Conservation (phyloP, 2,113 vertebrate species). For the Tonatia bakeri region DNA sequence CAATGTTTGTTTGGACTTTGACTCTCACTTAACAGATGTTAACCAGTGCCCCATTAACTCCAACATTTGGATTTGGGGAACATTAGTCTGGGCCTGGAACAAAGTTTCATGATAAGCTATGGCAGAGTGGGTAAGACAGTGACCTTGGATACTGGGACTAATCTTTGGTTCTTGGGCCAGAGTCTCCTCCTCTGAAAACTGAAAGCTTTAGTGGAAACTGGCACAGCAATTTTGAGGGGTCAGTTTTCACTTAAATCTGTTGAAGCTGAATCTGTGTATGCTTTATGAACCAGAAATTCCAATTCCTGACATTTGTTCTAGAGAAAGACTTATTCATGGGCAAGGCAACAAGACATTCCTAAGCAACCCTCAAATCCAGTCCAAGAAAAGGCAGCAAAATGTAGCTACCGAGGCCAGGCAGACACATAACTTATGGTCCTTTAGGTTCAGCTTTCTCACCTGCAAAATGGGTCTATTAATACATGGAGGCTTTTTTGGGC, state of each 20-base stretch:
- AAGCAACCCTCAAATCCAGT: neutral
- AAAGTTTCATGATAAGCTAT: neutral
- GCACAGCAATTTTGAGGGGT: too few species aligned
- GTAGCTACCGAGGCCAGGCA: too few species aligned
- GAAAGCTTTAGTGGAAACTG: neutral
- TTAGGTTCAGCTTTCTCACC: neutral
- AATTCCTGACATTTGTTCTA: neutral
- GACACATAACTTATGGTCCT: neutral
- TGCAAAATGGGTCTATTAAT: neutral
- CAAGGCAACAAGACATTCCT: neutral
- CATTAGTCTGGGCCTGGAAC: neutral
- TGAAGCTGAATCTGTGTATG: neutral
- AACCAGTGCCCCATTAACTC: constrained; percentile 35
- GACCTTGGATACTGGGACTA: neutral
- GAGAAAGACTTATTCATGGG: neutral
- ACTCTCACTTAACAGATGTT: constrained; percentile 67
- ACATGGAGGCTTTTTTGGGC: neutral
- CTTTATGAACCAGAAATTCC: neutral
- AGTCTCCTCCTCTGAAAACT: neutral
- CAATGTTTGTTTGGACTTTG: constrained; percentile 50
- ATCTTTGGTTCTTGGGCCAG: neutral
- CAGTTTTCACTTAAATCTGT: neutral
- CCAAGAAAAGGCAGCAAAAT: neutral
- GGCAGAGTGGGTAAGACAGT: neutral
- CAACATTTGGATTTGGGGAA: neutral